These are phyloP conservation scores for Diarsia dahlii DNA, from an alignment of 2,888 invertebrate genomes.

Conservation along the genomic window DNA sequence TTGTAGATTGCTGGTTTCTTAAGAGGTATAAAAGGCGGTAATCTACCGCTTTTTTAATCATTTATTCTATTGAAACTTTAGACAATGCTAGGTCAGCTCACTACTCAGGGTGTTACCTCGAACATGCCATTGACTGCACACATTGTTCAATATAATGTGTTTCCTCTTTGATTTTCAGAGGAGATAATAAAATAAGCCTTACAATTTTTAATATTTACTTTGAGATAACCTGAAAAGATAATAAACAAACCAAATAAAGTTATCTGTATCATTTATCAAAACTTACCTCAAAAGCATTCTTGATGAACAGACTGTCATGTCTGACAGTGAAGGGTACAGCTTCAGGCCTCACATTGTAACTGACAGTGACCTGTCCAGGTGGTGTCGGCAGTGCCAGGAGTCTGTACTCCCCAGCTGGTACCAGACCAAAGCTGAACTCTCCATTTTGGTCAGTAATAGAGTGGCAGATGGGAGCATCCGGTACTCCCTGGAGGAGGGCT, in stretches of 20 bases:
- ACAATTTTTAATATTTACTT: slow-evolving; percentile 18
- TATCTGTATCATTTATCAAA: background rate
- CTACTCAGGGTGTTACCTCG: background rate
- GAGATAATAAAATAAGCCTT: background rate
- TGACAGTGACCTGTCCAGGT: slow-evolving; percentile 91
- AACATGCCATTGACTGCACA: background rate
- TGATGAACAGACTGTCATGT: slow-evolving; percentile 92
- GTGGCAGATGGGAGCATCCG: slow-evolving; percentile 93
- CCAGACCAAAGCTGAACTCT: slow-evolving; percentile 94
- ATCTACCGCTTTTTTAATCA: too few relatives aligned
- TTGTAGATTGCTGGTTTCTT: background rate
- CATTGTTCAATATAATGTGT: background rate
- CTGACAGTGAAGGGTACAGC: slow-evolving; percentile 93
- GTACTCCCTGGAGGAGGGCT: slow-evolving; percentile 90
- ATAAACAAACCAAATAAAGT: background rate
- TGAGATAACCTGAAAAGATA: slow-evolving; percentile 44
- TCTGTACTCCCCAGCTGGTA: slow-evolving; percentile 95
- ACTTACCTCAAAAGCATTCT: slow-evolving; percentile 93
- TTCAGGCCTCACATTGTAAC: slow-evolving; percentile 95
- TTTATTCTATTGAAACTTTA: background rate
- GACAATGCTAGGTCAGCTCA: background rate
- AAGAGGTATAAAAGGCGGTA: background rate
- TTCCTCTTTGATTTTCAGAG: background rate
- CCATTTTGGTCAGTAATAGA: slow-evolving; percentile 93
- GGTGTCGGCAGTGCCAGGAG: slow-evolving; percentile 92